phyloP scores from a whole-genome alignment of 2,888 invertebrate genomes.

The Trachelus tabidus region DNA sequence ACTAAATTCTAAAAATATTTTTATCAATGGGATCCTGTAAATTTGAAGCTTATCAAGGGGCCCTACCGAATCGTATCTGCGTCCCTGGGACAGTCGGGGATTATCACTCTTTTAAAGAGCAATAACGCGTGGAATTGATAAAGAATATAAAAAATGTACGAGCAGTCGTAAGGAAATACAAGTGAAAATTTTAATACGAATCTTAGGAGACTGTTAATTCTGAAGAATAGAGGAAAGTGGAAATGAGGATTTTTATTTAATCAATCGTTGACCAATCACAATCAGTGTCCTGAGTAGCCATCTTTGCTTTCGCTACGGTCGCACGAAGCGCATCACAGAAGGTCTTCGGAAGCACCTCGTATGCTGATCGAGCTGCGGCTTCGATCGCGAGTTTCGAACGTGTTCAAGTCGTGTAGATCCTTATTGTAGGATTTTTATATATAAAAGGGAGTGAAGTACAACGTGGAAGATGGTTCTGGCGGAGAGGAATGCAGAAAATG shows the following conservation, averaged over 20 bases:
- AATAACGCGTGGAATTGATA: not conserved
- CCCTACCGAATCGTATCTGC: not conserved
- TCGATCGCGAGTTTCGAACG: slow-evolving; percentile 32
- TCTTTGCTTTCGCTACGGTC: slow-evolving; percentile 61
- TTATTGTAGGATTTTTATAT: slow-evolving; percentile 5
- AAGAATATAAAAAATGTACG: not conserved
- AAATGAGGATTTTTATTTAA: slow-evolving; percentile 29
- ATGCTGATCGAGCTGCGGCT: slow-evolving; percentile 49
- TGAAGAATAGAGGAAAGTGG: slow-evolving; percentile 7
- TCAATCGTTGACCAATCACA: slow-evolving; percentile 34
- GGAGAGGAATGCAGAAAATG: slow-evolving; percentile 85
- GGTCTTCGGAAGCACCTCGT: slow-evolving; percentile 35
- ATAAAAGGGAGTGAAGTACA: slow-evolving; percentile 6
- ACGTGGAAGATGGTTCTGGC: slow-evolving; percentile 83
- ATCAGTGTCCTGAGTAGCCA: slow-evolving; percentile 34
- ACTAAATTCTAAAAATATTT: not conserved
- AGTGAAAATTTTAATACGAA: not conserved
- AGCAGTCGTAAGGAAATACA: not conserved
- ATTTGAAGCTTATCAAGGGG: not conserved
- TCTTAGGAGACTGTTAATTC: not conserved
- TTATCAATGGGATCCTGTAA: not conserved
- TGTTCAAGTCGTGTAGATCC: slow-evolving; percentile 11
- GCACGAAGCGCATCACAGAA: slow-evolving; percentile 42
- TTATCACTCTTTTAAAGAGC: not conserved
- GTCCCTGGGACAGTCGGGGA: not conserved